A percentile compares a stretch with the other conserved stretches of the same genome.
Conservation (phyloP, 2,113 vertebrate species). For the Tiliqua scincoides region DNA sequence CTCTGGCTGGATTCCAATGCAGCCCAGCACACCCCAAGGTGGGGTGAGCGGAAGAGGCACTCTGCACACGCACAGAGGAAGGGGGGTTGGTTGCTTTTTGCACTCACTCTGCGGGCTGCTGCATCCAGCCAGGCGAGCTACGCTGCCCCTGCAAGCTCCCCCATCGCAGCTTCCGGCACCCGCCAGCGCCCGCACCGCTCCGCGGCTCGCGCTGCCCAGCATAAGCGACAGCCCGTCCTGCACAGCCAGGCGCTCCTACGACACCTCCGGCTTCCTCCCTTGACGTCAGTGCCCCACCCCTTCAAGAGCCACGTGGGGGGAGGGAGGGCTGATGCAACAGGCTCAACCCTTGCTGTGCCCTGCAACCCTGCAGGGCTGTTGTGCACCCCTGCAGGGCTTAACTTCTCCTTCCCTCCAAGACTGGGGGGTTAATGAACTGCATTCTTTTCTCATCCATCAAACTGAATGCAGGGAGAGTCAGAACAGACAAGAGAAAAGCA, state of each 20-base stretch:
- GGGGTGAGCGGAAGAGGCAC: background rate
- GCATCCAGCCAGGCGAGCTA: background rate
- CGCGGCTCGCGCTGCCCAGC: background rate
- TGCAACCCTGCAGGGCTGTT: no score
- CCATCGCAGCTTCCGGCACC: background rate
- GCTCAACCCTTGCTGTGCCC: no score
- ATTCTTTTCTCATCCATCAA: no score
- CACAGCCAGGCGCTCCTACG: background rate
- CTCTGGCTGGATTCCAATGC: no score
- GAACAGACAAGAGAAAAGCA: no score
- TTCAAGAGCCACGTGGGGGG: no score
- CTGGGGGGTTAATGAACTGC: no score
- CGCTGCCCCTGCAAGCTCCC: background rate
- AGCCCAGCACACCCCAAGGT: no score
- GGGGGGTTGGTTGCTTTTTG: background rate
- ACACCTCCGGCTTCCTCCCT: conserved; percentile 29
- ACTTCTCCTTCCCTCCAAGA: no score
- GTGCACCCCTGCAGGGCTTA: no score
- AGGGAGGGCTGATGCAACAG: background rate
- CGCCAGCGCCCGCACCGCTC: background rate
- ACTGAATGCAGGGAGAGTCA: no score
- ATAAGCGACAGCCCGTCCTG: background rate
- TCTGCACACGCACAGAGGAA: background rate
- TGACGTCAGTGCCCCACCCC: no score
- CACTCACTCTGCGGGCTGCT: background rate